These are phyloP conservation scores for Anodontia alba DNA, from an alignment of 2,888 invertebrate genomes.

Conservation along the genomic window DNA sequence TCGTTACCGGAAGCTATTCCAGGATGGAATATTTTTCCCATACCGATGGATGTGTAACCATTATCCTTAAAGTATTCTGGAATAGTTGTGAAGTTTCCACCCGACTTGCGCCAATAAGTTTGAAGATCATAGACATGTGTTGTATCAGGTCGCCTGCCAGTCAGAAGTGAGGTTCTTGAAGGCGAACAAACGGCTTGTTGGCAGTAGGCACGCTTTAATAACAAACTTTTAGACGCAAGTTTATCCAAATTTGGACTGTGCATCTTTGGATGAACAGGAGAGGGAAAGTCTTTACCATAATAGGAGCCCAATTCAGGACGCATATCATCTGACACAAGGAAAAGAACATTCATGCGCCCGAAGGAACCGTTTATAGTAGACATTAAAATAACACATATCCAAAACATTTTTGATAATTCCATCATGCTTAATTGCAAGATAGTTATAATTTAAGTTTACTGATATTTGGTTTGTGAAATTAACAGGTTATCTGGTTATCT, in stretches of 20 bases:
- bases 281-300: conserved; percentile 58
- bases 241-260: conserved; percentile 68
- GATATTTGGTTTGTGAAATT: too few species aligned
- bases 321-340: conserved; percentile 62
- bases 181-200: conserved; percentile 61
- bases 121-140: conserved; percentile 60
- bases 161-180: conserved; percentile 62
- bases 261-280: conserved; percentile 61
- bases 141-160: conserved; percentile 60
- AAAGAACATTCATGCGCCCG: conserved; percentile 51
- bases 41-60: conserved; percentile 51
- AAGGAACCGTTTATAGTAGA: neutral
- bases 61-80: conserved; percentile 65
- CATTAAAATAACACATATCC: neutral
- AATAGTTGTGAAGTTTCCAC: conserved; percentile 63
- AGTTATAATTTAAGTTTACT: too few species aligned
- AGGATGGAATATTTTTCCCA: conserved; percentile 90
- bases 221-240: conserved; percentile 61
- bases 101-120: conserved; percentile 48
- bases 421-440: too few species aligned
- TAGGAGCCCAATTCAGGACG: conserved; percentile 64
- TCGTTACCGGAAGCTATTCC: conserved; percentile 11
- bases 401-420: too few species aligned
- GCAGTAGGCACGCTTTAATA: conserved; percentile 65
- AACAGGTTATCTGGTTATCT: neutral